Percentiles rank a stretch among this genome's conserved stretches.
phyloP scores from a whole-genome alignment of 2,888 invertebrate species.

The Tethea ocularis region DNA sequence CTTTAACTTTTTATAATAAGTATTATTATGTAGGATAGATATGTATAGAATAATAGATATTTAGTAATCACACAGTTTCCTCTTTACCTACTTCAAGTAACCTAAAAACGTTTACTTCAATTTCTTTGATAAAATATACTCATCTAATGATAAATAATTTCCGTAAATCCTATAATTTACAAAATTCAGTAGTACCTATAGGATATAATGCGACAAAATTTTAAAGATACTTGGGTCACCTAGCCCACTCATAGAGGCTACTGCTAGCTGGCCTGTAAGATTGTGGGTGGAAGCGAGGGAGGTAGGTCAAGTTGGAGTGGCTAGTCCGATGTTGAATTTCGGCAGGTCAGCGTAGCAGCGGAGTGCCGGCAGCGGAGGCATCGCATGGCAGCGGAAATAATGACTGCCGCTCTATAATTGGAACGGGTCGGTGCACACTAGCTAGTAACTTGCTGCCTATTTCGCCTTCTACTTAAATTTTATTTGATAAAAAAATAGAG shows the following conservation, averaged over 20 bases:
- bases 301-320: slow-evolving; percentile 44
- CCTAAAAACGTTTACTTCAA: neutral
- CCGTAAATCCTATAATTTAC: slow-evolving; percentile 44
- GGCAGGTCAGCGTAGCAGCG: slow-evolving; percentile 66
- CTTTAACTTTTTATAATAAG: no score
- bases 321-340: slow-evolving; percentile 57
- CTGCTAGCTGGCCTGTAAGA: slow-evolving; percentile 12
- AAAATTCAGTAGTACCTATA: slow-evolving; percentile 52
- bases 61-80: no score
- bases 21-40: neutral
- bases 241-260: slow-evolving; percentile 15
- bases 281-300: slow-evolving; percentile 13
- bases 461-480: slow-evolving; percentile 11
- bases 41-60: neutral
- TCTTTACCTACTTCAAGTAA: no score
- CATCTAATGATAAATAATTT: slow-evolving; percentile 41
- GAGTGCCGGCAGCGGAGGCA: slow-evolving; percentile 59
- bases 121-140: slow-evolving; percentile 21
- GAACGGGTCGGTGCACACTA: slow-evolving; percentile 63
- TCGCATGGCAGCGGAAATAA: slow-evolving; percentile 75
- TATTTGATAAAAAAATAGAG: neutral
- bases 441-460: slow-evolving; percentile 32
- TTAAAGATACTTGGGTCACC: slow-evolving; percentile 24
- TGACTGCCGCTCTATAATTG: slow-evolving; percentile 80
- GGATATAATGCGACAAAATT: slow-evolving; percentile 40